A percentile compares a stretch with the other conserved stretches of the same genome.
Conservation (phyloP, 1,140 invertebrate genomes). For the Hycleus cichorii region DNA sequence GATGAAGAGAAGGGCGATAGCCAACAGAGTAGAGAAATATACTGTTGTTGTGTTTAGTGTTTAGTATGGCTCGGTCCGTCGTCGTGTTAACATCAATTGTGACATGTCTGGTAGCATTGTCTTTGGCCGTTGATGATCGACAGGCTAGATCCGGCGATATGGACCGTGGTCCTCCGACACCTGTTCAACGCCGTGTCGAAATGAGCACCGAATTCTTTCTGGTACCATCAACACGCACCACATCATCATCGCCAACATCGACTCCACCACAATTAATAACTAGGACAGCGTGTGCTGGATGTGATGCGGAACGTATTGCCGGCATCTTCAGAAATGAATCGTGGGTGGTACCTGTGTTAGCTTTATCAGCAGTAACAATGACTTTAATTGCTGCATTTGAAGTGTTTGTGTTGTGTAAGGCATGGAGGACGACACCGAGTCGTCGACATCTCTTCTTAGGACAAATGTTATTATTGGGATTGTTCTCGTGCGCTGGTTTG, state of each 20-base stretch:
- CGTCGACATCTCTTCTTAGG: slow-evolving; percentile 84
- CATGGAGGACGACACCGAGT: slow-evolving; percentile 72
- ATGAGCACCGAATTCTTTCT: slow-evolving; percentile 73
- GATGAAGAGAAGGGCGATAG: slow-evolving; percentile 14
- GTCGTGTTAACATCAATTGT: slow-evolving; percentile 26
- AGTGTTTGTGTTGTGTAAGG: slow-evolving; percentile 82
- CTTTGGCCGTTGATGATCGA: slow-evolving; percentile 25
- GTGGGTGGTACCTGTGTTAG: slow-evolving; percentile 80
- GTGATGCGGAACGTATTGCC: slow-evolving; percentile 27
- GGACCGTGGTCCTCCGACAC: slow-evolving; percentile 25
- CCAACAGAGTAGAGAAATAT: neutral
- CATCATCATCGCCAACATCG: slow-evolving; percentile 31
- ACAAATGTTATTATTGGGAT: slow-evolving; percentile 79
- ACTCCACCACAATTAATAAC: slow-evolving; percentile 29
- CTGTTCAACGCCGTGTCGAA: slow-evolving; percentile 48
- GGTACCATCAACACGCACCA: slow-evolving; percentile 44
- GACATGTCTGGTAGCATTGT: slow-evolving; percentile 22
- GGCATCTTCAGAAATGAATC: slow-evolving; percentile 59
- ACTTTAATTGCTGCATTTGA: slow-evolving; percentile 76
- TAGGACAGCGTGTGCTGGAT: slow-evolving; percentile 24
- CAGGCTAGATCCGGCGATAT: slow-evolving; percentile 27
- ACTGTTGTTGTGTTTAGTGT: no score
- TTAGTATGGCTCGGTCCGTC: slow-evolving; percentile 37
- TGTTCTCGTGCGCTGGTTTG: slow-evolving; percentile 75
- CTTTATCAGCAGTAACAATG: slow-evolving; percentile 70